These are phyloP conservation scores for Ptilonorhynchus violaceus DNA, from an alignment of 2,113 vertebrate genomes.

Conservation along the genomic window DNA sequence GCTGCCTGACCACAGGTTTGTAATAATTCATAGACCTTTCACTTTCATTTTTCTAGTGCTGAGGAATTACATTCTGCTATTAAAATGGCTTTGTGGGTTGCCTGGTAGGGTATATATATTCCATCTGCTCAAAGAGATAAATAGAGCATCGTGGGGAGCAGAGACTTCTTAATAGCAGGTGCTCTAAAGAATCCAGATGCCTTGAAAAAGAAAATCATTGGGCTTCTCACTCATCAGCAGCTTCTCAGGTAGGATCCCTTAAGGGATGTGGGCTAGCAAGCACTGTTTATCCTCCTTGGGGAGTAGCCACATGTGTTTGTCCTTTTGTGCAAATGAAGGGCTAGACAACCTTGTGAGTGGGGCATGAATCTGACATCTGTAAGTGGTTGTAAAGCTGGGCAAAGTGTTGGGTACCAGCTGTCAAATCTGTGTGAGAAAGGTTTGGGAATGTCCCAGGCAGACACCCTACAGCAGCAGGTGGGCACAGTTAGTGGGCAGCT, in stretches of 20 bases:
- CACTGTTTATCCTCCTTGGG: background rate
- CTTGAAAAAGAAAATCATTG: background rate
- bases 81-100: conserved; percentile 66
- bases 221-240: background rate
- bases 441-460: background rate
- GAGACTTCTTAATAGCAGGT: background rate
- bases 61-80: conserved; percentile 79
- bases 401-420: background rate
- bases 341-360: background rate
- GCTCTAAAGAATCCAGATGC: background rate
- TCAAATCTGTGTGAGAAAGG: background rate
- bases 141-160: background rate
- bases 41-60: conserved; percentile 80
- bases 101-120: background rate
- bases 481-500: background rate
- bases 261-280: background rate
- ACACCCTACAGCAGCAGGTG: background rate
- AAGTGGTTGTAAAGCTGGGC: background rate
- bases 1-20: conserved; percentile 71
- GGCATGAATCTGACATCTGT: background rate
- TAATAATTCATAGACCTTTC: conserved; percentile 89
- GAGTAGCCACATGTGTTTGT: background rate
- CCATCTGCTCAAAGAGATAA: background rate
- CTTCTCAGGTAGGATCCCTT: background rate
- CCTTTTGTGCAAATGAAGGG: background rate